A percentile compares a stretch with the other conserved stretches of the same genome.
Evolutionary conservation across 2,113 vertebrate species (phyloP).

Genomic region (Connochaetes taurinus): DNA sequence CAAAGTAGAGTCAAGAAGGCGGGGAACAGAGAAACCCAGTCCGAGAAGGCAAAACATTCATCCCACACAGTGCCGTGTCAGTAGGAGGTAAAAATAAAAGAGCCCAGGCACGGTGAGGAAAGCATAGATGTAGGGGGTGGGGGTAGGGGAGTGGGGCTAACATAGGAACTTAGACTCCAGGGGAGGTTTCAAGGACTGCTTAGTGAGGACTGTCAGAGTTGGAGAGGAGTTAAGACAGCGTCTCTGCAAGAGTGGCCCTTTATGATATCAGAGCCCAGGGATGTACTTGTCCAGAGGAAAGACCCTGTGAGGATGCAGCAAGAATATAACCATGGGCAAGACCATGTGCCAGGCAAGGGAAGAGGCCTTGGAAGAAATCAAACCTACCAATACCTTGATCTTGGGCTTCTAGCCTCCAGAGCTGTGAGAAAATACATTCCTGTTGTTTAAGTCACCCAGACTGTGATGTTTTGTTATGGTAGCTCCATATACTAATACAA

Average conservation of each 20-base stretch:
- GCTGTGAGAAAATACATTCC: not conserved
- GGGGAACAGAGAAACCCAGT: not conserved
- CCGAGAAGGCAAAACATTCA: not conserved
- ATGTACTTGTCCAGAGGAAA: not conserved
- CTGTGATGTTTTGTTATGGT: not conserved
- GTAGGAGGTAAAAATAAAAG: not conserved
- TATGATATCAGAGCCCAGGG: not conserved
- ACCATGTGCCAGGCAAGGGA: not conserved
- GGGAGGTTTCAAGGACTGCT: not conserved
- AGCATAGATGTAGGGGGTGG: not conserved
- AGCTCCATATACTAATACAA: not conserved
- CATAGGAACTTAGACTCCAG: not conserved
- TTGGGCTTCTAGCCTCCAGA: not conserved
- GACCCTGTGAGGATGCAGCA: not conserved
- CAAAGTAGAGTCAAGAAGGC: not conserved
- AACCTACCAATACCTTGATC: not conserved
- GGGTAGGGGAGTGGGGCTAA: rapidly evolving
- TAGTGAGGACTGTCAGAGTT: not conserved
- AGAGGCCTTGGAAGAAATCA: not conserved
- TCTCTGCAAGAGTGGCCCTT: not conserved
- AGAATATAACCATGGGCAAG: not conserved
- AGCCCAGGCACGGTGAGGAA: not conserved
- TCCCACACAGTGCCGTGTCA: not conserved
- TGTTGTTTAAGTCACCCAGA: not conserved
- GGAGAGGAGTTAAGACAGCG: not conserved